Evolutionary conservation across 2,797 vertebrate species (phyloP), one percentile per base, ranked within the genome.

Genomic region (Characodon lateralis): DNA sequence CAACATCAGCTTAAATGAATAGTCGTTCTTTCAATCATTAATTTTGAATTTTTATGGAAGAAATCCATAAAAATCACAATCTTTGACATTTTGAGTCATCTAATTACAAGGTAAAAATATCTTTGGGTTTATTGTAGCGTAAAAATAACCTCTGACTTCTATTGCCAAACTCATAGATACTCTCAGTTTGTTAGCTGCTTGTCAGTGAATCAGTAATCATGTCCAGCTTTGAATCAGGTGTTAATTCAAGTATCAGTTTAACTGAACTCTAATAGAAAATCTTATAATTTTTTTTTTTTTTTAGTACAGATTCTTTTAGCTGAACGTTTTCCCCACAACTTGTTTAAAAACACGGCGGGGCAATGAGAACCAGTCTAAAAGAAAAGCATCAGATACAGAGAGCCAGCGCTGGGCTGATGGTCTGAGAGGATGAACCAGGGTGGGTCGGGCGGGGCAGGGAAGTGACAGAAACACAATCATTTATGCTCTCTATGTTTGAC

Each of bases 381-480:
- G 26, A 24, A 31, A 20, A 65, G 4, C 22, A 26, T 16, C 35
- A 61, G 18, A 20, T 24, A 39, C 13, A n/a, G 5, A n/a, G 35
- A 69, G n/a, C 74, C 66, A 74, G 69, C 74, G 55, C 31, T 28
- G 74, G 71, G 78, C 59, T 72, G 59, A 72, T 69, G 43, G 53
- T 31, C 13, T 14, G 8, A 51, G 58, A 48, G 51, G 46, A 56
- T 53, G 26, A 61, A 14, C 12, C 39, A 0, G 12, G 12, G 39
- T 14, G 22, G 12, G 51, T 18, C 16, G 18, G 16, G 9, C n/a
- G 50, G 2, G 22, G 0, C 73, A 61, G 78, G 82, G 89, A 92
- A 89, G 91, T 80, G 87, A 78, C 46, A 81, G 93, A 83, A 89
- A 93, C 85, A 7, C 24, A 69, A 92, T 89, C 84, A 74, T 68